These are phyloP conservation scores for Syngnathus scovelli DNA, from an alignment of 2,113 vertebrate species.

Conservation along the genomic window DNA sequence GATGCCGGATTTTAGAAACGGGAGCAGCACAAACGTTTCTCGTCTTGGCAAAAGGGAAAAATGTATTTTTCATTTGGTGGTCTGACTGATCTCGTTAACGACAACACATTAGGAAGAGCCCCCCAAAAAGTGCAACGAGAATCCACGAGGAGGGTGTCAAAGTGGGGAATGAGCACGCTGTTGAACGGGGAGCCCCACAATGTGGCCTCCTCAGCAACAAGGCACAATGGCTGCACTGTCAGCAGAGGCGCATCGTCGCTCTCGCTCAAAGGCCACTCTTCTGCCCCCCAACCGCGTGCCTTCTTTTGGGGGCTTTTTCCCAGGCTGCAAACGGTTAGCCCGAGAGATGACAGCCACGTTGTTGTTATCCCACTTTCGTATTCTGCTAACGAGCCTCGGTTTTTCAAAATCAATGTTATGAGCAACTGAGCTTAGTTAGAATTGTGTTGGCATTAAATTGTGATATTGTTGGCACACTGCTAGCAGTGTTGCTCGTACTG, in stretches of 20 bases:
- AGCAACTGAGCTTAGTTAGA: no score
- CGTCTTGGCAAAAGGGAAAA: no score
- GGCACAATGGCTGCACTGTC: slow-evolving; percentile 63
- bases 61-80: no score
- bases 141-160: no score
- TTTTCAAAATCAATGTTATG: no score
- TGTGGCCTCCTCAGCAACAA: slow-evolving; percentile 45
- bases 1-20: no score
- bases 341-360: slow-evolving; percentile 17
- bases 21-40: no score
- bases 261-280: slow-evolving; percentile 42
- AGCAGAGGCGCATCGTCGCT: slow-evolving; percentile 29
- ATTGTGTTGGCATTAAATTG: no score
- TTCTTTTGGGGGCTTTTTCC: slow-evolving; percentile 13
- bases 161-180: not conserved
- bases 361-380: not conserved
- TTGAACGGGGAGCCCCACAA: slow-evolving; percentile 31
- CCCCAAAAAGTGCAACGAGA: no score
- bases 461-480: no score
- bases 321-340: not conserved
- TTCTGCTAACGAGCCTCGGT: not conserved
- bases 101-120: not conserved
- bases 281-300: slow-evolving; percentile 27
- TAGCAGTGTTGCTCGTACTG: no score
- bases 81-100: not conserved